A percentile compares a stretch with the other conserved stretches of the same genome.
These are phyloP conservation scores for Hemiscyllium ocellatum DNA, from an alignment of 2,113 vertebrate species.

Conservation along the genomic window DNA sequence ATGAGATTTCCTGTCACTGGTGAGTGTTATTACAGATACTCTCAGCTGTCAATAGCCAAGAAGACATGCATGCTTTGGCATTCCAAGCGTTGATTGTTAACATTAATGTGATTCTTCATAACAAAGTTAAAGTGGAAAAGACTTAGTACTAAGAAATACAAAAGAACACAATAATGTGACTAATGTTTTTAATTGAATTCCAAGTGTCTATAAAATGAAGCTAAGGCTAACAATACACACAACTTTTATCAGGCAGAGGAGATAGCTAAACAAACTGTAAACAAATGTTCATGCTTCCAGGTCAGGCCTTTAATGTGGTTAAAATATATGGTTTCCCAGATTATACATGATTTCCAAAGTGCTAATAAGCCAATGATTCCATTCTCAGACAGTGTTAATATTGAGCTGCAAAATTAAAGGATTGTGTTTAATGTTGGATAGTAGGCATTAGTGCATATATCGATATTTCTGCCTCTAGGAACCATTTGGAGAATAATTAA, in stretches of 20 bases:
- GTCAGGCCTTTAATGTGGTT: neutral
- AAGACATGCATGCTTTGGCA: neutral
- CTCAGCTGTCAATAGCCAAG: neutral
- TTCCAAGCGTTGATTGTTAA: neutral
- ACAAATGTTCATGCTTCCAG: neutral
- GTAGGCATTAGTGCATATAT: neutral
- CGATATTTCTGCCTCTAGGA: neutral
- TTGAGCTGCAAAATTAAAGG: neutral
- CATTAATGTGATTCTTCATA: neutral
- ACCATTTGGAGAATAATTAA: neutral
- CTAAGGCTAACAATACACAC: neutral
- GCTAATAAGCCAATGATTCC: neutral
- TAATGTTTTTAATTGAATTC: neutral
- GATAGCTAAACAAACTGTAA: neutral
- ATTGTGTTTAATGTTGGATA: neutral
- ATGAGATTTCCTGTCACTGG: neutral
- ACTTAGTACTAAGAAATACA: neutral
- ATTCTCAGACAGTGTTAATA: neutral
- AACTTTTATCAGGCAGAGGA: neutral
- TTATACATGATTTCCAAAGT: neutral
- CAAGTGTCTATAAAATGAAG: neutral
- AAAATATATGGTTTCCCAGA: neutral
- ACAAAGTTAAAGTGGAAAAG: neutral
- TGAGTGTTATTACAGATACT: neutral
- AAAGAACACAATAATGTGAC: neutral